Percentiles rank a stretch among this genome's conserved stretches.
Evolutionary conservation across 2,888 invertebrate genomes (phyloP).

Genomic region (Leucozona laternaria): DNA sequence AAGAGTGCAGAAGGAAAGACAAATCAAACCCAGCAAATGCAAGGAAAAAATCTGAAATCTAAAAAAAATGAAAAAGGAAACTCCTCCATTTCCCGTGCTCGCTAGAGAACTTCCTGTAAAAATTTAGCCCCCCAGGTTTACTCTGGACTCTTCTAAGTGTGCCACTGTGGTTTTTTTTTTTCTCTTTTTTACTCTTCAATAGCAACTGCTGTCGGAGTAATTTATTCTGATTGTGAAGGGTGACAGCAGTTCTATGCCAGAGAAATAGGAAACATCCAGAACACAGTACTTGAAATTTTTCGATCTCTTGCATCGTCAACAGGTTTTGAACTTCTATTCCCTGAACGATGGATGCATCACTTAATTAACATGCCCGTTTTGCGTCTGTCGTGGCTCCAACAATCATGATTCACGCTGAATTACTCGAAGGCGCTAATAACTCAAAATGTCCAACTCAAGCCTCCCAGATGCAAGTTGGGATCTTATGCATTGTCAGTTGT

Average conservation of each 20-base stretch:
- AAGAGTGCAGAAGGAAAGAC: constrained; percentile 26
- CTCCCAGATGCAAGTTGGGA: constrained; percentile 5
- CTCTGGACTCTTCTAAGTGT: constrained; percentile 75
- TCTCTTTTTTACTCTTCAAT: constrained; percentile 32
- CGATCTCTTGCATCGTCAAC: constrained; percentile 66
- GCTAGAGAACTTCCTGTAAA: constrained; percentile 68
- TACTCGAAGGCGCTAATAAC: constrained; percentile 55
- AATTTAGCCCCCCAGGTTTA: constrained; percentile 64
- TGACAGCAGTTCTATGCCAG: constrained; percentile 17
- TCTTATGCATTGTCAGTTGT: constrained; percentile 54
- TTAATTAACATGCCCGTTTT: constrained; percentile 62
- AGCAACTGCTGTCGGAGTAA: constrained; percentile 39
- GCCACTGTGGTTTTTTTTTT: constrained; percentile 75
- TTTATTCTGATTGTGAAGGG: constrained; percentile 61
- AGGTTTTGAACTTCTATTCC: constrained; percentile 54
- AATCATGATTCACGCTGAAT: constrained; percentile 53
- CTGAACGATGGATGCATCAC: constrained; percentile 24
- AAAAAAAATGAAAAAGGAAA: constrained; percentile 45
- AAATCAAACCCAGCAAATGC: constrained; percentile 18
- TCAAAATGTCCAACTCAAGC: constrained; percentile 67
- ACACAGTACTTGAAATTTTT: constrained; percentile 55
- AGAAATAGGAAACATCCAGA: constrained; percentile 30
- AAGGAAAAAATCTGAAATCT: no score
- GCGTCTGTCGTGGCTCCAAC: neutral
- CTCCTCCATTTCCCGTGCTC: constrained; percentile 80